Evolutionary conservation across 92 coral and sea anemone species (phyloP), one percentile per base, ranked within the genome.

Genomic region (Actinernus sp.): DNA sequence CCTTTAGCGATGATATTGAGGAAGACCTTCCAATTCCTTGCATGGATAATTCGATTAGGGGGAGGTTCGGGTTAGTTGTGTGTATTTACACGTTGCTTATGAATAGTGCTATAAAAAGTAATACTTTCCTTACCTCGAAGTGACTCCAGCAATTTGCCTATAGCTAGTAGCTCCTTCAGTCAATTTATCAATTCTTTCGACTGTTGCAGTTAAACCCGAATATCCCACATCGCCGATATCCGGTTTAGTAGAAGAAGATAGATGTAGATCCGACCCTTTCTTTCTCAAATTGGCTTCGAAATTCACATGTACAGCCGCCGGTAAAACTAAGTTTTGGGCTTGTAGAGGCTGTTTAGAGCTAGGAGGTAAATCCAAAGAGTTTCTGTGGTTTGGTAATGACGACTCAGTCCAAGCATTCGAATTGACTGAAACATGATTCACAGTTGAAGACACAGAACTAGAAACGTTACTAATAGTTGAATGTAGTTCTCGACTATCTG

Each of bases 401-500:
- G 64, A 62, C 44, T 70, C 78, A 26, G 39, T 44, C 26, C 30
- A 50, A 16, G 18, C 30, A 14, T 61, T 37, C 4, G 78, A 51
- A 31, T 70, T 66, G 23, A 39, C 1, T 4, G 78, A 56, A 21
- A 70, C 50, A 70, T 70, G 78, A 53, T 70, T 70, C 55, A 57
- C 16, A 45, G 4, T 45, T 40, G n/a, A 16, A 52, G 56, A 20
- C 24, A 26, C 30, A 29, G 63, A 49, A 46, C 62, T 36, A 40
- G 65, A 31, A 27, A 57, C 44, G 28, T 55, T 70, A 32, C 61
- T 85, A 44, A 79, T 31, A 18, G 43, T 64, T 10, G 63, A 73
- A 51, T 47, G 61, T 29, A 68, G 65, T 76, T 85, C 91, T 23
- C 77, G 58, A 71, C 21, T 71, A 8, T 85, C 86, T 69, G 55